phyloP scores from a whole-genome alignment of 2,113 vertebrate species.

The Poecile atricapillus region DNA sequence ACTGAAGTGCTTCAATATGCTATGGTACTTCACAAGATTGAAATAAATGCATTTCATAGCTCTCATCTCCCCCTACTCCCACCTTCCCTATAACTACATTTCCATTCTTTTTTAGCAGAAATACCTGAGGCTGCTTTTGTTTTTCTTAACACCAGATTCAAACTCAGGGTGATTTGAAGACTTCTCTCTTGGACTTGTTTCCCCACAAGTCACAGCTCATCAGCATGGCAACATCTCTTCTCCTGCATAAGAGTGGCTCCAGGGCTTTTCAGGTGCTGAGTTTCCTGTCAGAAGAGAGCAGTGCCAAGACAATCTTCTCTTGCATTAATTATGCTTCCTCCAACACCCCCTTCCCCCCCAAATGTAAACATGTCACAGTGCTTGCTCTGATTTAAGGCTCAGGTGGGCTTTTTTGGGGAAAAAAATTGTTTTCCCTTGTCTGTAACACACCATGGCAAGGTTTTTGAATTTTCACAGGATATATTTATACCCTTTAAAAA shows the following conservation, averaged over 20 bases:
- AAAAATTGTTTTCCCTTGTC: not conserved
- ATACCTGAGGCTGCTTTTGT: not conserved
- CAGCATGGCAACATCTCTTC: not conserved
- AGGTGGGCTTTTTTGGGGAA: not conserved
- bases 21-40: not conserved
- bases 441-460: not conserved
- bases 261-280: not conserved
- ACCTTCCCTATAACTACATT: not conserved
- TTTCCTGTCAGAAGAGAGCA: not conserved
- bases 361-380: not conserved
- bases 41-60: constrained; percentile 34
- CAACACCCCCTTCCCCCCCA: fast-evolving
- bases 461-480: not conserved
- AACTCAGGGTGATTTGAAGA: not conserved
- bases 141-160: not conserved
- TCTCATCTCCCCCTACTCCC: not conserved
- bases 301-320: not conserved
- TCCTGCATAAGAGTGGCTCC: not conserved
- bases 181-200: not conserved
- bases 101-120: not conserved
- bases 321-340: not conserved
- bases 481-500: not conserved
- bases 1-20: not conserved
- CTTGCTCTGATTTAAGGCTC: not conserved
- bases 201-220: not conserved